Conservation (phyloP, 2,888 invertebrate species). For the Nomada ruficornis region DNA sequence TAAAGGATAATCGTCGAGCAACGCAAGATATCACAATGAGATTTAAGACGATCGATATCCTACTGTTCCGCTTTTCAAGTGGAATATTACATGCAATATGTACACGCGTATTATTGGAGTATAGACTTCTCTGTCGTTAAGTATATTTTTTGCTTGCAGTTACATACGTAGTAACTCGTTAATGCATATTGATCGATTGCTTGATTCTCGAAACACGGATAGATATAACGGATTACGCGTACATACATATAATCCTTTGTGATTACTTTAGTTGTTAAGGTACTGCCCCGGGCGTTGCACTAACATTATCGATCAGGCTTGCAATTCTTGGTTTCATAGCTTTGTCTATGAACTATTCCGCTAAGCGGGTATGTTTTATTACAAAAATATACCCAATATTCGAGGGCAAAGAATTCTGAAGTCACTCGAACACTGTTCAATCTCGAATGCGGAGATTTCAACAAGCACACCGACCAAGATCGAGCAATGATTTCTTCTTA, state of each 20-base stretch:
- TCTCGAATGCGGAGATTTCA: slow-evolving; percentile 19
- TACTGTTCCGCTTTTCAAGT: slow-evolving; percentile 34
- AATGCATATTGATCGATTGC: background rate
- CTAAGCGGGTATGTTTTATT: background rate
- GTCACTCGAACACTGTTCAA: background rate
- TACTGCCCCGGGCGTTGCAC: slow-evolving; percentile 53
- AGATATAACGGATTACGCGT: slow-evolving; percentile 3
- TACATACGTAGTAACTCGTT: background rate
- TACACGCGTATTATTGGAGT: no score
- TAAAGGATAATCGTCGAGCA: slow-evolving; percentile 20
- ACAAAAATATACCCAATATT: slow-evolving; percentile 1
- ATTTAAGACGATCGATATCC: slow-evolving; percentile 70
- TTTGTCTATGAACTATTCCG: slow-evolving; percentile 7
- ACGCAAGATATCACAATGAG: slow-evolving; percentile 63
- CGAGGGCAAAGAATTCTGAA: background rate
- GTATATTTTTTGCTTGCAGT: background rate
- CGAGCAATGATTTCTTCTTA: background rate
- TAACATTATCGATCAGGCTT: slow-evolving; percentile 51
- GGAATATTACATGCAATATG: background rate
- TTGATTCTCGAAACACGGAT: background rate
- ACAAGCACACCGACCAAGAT: background rate
- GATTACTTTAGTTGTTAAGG: slow-evolving; percentile 34
- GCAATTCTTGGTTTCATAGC: slow-evolving; percentile 40
- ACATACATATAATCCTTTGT: background rate
- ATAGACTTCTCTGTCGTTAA: background rate